Conservation (phyloP, 2,888 invertebrate species). For the Drosophila rellima region DNA sequence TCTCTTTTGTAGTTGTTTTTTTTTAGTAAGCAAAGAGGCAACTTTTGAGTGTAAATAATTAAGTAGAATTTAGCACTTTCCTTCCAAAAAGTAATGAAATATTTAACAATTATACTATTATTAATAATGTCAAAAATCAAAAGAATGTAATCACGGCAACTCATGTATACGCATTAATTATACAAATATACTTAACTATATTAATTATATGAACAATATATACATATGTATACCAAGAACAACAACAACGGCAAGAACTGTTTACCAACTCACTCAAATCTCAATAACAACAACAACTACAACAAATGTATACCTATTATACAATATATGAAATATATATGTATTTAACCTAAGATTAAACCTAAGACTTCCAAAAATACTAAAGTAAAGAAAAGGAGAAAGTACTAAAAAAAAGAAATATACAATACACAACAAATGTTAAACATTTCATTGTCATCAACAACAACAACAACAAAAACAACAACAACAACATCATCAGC, state of each 20-base stretch:
- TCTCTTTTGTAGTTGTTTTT: slow-evolving; percentile 34
- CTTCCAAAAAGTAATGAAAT: slow-evolving; percentile 52
- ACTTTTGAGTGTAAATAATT: slow-evolving; percentile 61
- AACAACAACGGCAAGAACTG: slow-evolving; percentile 16
- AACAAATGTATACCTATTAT: slow-evolving; percentile 33
- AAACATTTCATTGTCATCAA: slow-evolving; percentile 53
- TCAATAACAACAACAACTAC: slow-evolving; percentile 39
- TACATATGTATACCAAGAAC: slow-evolving; percentile 42
- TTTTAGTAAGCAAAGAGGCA: slow-evolving; percentile 47
- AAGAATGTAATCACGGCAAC: slow-evolving; percentile 74
- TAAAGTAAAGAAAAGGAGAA: slow-evolving; percentile 2
- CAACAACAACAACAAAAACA: background rate
- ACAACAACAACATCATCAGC: slow-evolving; percentile 30
- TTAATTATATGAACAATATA: slow-evolving; percentile 21
- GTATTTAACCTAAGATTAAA: slow-evolving; percentile 61
- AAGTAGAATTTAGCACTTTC: slow-evolving; percentile 61
- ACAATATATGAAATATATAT: slow-evolving; percentile 23
- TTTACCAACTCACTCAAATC: slow-evolving; percentile 42
- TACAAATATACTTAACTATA: slow-evolving; percentile 34
- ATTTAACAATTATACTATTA: slow-evolving; percentile 23
- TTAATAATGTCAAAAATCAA: slow-evolving; percentile 52
- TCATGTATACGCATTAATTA: slow-evolving; percentile 71
- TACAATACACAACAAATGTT: slow-evolving; percentile 41
- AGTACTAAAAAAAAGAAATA: slow-evolving; percentile 10
- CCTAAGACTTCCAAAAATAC: slow-evolving; percentile 51